Percentiles rank a stretch among this genome's conserved stretches.
Evolutionary conservation across 2,797 vertebrate genomes (phyloP).

Genomic region (Tenualosa thibaudeaui): DNA sequence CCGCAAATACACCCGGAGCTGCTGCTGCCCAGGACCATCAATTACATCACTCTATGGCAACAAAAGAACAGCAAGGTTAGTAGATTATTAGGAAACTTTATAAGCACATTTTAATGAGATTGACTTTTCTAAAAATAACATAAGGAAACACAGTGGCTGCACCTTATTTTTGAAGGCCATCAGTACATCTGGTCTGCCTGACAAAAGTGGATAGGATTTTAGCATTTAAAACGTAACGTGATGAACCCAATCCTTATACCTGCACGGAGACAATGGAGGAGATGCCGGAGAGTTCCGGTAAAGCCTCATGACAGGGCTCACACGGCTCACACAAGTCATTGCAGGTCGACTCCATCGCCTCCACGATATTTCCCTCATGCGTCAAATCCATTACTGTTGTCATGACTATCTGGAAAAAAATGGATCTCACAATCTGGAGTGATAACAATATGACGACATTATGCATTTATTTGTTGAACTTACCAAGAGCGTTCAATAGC

Average conservation of each 20-base stretch:
- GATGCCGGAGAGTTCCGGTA: slow-evolving; percentile 57
- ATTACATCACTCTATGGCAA: slow-evolving; percentile 54
- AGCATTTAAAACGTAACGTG: no score
- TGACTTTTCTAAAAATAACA: no score
- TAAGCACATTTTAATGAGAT: no score
- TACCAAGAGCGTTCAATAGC: background rate
- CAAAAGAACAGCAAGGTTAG: background rate
- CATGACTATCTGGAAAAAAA: slow-evolving; percentile 49
- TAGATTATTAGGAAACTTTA: no score
- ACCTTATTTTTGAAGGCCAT: no score
- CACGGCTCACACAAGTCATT: slow-evolving; percentile 32
- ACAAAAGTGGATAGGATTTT: no score
- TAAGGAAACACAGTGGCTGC: no score
- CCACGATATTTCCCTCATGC: slow-evolving; percentile 40
- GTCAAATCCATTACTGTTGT: slow-evolving; percentile 50
- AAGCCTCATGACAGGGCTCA: slow-evolving; percentile 50
- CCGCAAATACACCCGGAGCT: slow-evolving; percentile 83
- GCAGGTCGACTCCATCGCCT: slow-evolving; percentile 68
- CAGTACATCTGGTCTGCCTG: background rate
- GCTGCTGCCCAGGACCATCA: slow-evolving; percentile 62
- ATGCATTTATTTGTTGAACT: background rate
- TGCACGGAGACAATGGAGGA: slow-evolving; percentile 56
- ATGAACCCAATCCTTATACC: slow-evolving; percentile 39
- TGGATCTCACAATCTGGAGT: background rate
- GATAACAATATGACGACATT: background rate